Conservation (phyloP, 2,888 invertebrate species). For the Dolichopus griseipennis region DNA sequence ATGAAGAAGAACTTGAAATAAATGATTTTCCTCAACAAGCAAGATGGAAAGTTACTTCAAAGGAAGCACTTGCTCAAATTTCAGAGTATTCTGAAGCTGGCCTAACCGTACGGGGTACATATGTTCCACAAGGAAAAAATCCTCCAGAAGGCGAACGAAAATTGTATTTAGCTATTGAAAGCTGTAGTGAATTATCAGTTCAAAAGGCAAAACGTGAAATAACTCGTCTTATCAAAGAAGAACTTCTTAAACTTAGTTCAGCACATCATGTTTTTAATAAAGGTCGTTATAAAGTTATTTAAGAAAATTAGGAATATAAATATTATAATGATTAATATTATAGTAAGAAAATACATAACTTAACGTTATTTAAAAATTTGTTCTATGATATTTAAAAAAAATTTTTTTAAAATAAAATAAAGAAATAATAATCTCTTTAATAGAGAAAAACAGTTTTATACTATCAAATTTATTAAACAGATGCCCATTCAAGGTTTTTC, state of each 20-base stretch:
- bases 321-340: too few relatives aligned
- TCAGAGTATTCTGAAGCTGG: constrained; percentile 99
- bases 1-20: constrained; percentile 98
- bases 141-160: constrained; percentile 92
- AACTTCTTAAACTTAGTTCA: constrained; percentile 82
- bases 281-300: constrained; percentile 90
- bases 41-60: constrained; percentile 94
- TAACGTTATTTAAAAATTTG: too few relatives aligned
- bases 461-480: not conserved
- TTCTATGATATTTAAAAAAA: too few relatives aligned
- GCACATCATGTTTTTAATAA: constrained; percentile 82
- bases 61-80: constrained; percentile 96
- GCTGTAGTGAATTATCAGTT: constrained; percentile 91
- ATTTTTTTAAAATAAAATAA: too few relatives aligned
- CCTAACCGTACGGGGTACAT: constrained; percentile 96
- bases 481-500: not conserved
- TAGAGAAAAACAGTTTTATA: too few relatives aligned
- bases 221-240: constrained; percentile 94
- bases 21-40: constrained; percentile 99
- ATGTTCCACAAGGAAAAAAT: constrained; percentile 78
- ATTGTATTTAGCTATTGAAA: constrained; percentile 96
- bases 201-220: constrained; percentile 96
- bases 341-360: too few relatives aligned
- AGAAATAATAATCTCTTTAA: too few relatives aligned
- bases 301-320: constrained; percentile 28